phyloP scores from a whole-genome alignment of 2,888 invertebrate species.

The Aethes cnicana region DNA sequence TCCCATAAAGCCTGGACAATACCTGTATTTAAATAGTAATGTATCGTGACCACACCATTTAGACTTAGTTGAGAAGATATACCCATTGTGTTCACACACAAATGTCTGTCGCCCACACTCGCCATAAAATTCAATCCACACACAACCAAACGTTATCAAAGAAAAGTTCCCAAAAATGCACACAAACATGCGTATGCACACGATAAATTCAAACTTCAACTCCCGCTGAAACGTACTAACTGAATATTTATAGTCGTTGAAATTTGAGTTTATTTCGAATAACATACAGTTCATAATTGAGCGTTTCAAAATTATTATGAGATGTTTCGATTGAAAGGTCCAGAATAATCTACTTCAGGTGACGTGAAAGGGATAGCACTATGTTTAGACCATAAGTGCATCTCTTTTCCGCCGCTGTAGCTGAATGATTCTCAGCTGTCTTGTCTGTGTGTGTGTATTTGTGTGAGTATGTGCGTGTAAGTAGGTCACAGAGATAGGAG shows the following conservation, averaged over 20 bases:
- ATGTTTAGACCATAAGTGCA: not conserved
- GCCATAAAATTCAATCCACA: conserved; percentile 30
- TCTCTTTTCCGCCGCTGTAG: conserved; percentile 9
- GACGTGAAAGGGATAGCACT: conserved; percentile 3
- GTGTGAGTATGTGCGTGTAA: conserved; percentile 60
- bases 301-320: too few species aligned
- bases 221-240: too few species aligned
- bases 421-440: not conserved
- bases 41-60: conserved; percentile 1
- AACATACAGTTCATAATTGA: too few species aligned
- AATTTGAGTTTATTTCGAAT: too few species aligned
- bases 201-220: too few species aligned
- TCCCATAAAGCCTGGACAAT: too few species aligned
- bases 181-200: conserved; percentile 36
- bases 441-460: conserved; percentile 33
- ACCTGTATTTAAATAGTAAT: not conserved
- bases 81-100: conserved; percentile 23
- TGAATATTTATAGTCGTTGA: too few species aligned
- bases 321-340: too few species aligned
- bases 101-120: conserved; percentile 32
- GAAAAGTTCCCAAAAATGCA: conserved; percentile 44
- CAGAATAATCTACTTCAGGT: not conserved
- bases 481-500: conserved; percentile 78
- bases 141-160: conserved; percentile 36
- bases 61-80: conserved; percentile 18